Evolutionary conservation across 1,140 invertebrate species (phyloP), one percentile per base, ranked within the genome.

Genomic region (Temnothorax curvispinosus): DNA sequence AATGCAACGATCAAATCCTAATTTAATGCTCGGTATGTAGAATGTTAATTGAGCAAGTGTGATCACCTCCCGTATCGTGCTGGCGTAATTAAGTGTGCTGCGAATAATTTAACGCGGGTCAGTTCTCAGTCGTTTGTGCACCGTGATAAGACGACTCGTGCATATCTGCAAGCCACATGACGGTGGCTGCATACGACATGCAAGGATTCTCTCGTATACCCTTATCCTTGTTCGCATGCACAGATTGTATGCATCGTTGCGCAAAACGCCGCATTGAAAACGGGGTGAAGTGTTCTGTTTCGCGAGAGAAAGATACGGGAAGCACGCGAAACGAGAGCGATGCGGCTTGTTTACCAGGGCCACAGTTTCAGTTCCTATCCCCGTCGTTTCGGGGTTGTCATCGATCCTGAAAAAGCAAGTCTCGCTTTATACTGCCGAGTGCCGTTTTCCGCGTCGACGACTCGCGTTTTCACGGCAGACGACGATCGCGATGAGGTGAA

Each of bases 351-450:
- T 72, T 58, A 72, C 38, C 21, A 7, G 21, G 38, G 52, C 11
- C 21, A 32, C 52, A 38, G 54, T 58, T 72, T 44, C 78, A 60
- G 27, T 69, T 69, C 1, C 5, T 18, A 4, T 38, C 18, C 11
- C n/a, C 27, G 35, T 35, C 21, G 38, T 41, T 47, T 35, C 27
- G 41, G 15, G 6, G 38, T 27, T 38, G 72, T 9, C 50, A 54
- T 56, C 50, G 77, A 81, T 71, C 35, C 64, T 44, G 52, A 81
- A 71, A 81, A 81, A 67, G 9, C 47, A 32, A 1, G 35, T 8
- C 21, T 54, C 38, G 56, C 41, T 54, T 21, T 21, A 21, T 21
- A 21, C 21, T 21, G 21, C 21, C 21, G 21, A 21, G 21, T 21
- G n/a, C n/a, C 44, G n/a, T 65, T 58, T 74, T 72, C 35, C 18